Base-by-base conservation (phyloP, 2,888 invertebrate species). In the Aproaerema taeniolella region DNA sequence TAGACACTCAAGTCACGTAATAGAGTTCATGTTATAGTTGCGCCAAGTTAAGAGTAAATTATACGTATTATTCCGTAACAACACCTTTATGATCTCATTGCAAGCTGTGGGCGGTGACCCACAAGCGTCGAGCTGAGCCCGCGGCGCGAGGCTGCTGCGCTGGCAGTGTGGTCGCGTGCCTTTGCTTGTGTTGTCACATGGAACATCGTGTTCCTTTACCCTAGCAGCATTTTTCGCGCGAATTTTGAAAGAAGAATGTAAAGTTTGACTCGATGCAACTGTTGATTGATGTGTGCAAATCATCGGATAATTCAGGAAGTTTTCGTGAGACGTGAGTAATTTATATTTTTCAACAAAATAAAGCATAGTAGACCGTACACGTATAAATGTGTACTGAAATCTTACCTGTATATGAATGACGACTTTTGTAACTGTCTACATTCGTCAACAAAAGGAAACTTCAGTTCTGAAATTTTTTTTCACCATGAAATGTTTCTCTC, bases 21-120 rank as follows among this genome's bases (percentile, higher is more conserved):
- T n/a, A n/a, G n/a, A n/a, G 20, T 20, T 20, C 20, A 20, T 20
- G 20, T 20, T 4, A 6, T 20, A 20, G 20, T 20, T 20, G 64
- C 60, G 55, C 43, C 47, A 46, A 57, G 64, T 58, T 59, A 61
- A 72, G 80, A 79, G 76, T 75, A 70, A 81, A 78, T 77, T 68
- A 30, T 11, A 14, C n/a, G n/a, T n/a, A n/a, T n/a, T n/a, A n/a
- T n/a, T 37, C 69, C 66, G 62, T 62, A 53, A 61, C 61, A 70
- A 65, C 73, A 66, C 60, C 72, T 71, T 75, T 71, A 79, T 82
- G 82, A 80, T 78, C 76, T 81, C 81, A 82, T 70, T 80, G 79
- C 69, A 61, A 48, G 51, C 52, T 55, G 81, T 79, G 69, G 79
- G 79, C 75, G 79, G 73, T 74, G 80, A 77, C 76, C 78, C 77